Conservation (phyloP, 2,113 vertebrate species). For the Scomber japonicus region DNA sequence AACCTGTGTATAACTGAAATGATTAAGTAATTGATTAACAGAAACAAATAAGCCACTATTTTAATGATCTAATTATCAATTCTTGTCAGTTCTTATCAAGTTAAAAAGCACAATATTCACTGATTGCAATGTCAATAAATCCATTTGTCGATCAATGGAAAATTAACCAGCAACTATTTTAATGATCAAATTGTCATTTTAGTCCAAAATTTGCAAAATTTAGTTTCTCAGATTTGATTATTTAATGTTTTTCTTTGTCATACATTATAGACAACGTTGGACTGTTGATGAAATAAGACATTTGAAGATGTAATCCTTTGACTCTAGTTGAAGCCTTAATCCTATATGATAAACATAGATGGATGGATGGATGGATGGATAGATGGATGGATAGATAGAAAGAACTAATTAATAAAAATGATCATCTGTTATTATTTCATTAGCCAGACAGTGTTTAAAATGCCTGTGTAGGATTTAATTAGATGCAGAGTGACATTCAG, state of each 20-base stretch:
- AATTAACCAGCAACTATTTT: not conserved
- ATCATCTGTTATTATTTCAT: not conserved
- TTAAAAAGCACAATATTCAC: no score
- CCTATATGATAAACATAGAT: no score
- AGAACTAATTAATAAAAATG: no score
- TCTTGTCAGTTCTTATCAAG: no score
- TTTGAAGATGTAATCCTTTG: not conserved
- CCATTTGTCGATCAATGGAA: not conserved
- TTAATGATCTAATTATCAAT: no score
- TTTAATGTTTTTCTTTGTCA: slow-evolving; percentile 3
- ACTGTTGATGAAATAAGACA: not conserved
- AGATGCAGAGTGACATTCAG: not conserved
- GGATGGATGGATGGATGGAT: no score
- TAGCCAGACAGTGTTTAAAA: slow-evolving; percentile 2
- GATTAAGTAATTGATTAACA: not conserved
- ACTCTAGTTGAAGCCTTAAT: not conserved
- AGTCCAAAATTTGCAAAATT: not conserved
- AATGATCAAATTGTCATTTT: not conserved
- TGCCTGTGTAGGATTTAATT: slow-evolving; percentile 9
- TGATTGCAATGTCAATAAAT: no score
- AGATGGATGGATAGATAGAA: no score
- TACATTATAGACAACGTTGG: not conserved
- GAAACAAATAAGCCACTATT: no score
- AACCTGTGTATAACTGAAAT: not conserved
- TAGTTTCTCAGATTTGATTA: not conserved